Base-by-base conservation (phyloP, 2,888 invertebrate species). In the Apoderus coryli region DNA sequence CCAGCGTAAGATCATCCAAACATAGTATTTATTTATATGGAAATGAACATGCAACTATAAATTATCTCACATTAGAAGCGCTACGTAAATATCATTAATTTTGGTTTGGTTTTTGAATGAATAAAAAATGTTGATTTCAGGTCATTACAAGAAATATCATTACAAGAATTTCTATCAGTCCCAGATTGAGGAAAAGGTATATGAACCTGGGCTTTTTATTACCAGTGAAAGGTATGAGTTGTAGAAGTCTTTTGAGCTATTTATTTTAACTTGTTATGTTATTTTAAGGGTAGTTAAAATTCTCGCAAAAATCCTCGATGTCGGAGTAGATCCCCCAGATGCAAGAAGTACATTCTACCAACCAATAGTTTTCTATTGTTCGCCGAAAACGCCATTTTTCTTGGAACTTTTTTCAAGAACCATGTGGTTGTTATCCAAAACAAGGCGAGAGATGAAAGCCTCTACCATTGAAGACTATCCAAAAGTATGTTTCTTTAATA, bases 391-490 rank as follows among this genome's bases (percentile, higher is more conserved):
- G 4, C 49, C 53, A 7, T 56, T 56, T 37, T 48, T 57, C 25
- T 44, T 48, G 27, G 57, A 58, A 38, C 40, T 58, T 11, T 58
- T 56, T 41, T 52, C 53, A 1, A 41, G 55, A 32, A 49, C 52
- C 1, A 54, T 57, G 54, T 55, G 53, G 53, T 38, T 56, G 10
- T 35, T 58, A 19, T 55, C 56, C 2, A 51, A 50, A 38, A 57
- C 56, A 0, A 46, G 56, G 37, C 41, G 52, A 22, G 57, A 58
- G 40, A 58, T 57, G 58, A 54, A 50, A 40, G 56, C 53, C 7
- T 52, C 47, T 7, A 50, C 49, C 4, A 39, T 47, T 4, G 46
- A 44, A 4, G 58, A 58, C 36, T 57, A 53, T 36, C 43, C 45
- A n/a, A 57, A 57, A 41, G 56, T 53, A 38, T 19, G 6, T n/a